These are phyloP conservation scores for Nymphalis io DNA, from an alignment of 1,140 invertebrate genomes.

Conservation along the genomic window DNA sequence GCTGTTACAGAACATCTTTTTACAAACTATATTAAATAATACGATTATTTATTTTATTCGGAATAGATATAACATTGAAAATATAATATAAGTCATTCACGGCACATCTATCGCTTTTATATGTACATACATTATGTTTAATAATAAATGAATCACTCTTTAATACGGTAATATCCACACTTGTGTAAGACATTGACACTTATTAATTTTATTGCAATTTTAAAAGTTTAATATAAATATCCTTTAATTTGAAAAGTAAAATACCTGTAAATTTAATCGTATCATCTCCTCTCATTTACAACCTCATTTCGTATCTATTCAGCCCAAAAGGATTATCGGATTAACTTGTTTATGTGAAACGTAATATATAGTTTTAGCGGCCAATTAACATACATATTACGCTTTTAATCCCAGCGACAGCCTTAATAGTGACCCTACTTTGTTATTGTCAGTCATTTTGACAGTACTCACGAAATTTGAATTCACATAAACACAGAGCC, in stretches of 20 bases:
- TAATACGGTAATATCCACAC: too few relatives aligned
- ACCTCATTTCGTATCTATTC: background rate
- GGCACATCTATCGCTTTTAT: too few relatives aligned
- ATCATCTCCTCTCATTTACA: background rate
- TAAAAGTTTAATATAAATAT: background rate
- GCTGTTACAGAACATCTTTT: too few relatives aligned
- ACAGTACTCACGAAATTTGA: constrained; percentile 20
- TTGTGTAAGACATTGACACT: too few relatives aligned
- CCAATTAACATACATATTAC: constrained; percentile 27
- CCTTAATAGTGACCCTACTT: constrained; percentile 17
- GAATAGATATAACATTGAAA: too few relatives aligned
- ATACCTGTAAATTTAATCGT: constrained; percentile 2
- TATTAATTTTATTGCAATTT: too few relatives aligned
- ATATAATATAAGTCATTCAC: too few relatives aligned
- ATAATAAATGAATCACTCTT: too few relatives aligned
- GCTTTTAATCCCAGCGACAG: constrained; percentile 12
- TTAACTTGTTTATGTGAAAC: constrained; percentile 22
- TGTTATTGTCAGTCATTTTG: constrained; percentile 27
- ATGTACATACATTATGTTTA: too few relatives aligned
- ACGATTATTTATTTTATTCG: too few relatives aligned
- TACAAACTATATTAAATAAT: too few relatives aligned
- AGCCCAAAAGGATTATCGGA: constrained; percentile 14
- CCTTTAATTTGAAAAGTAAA: background rate
- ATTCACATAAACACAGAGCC: constrained; percentile 18
- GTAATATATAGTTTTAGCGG: constrained; percentile 20